Conservation (phyloP, 2,797 vertebrate genomes). For the Onychomys torridus region DNA sequence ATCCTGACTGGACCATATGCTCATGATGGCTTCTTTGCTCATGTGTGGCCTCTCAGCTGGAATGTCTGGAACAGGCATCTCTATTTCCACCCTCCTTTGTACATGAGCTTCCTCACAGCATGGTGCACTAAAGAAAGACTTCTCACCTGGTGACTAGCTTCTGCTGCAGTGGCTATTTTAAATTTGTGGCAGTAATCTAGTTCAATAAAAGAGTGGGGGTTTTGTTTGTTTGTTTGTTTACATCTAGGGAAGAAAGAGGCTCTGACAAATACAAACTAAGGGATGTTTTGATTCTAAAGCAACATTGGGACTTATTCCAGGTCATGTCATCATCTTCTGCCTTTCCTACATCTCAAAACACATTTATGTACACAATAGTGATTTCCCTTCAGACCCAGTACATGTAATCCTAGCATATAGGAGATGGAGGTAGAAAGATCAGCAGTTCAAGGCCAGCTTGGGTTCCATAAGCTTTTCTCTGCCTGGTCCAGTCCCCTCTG, state of each 20-base stretch:
- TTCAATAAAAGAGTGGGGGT: neutral
- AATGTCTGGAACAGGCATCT: neutral
- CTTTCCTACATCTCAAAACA: neutral
- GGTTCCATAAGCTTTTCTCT: neutral
- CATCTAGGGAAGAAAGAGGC: neutral
- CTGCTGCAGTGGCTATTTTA: neutral
- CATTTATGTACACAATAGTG: neutral
- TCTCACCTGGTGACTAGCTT: neutral
- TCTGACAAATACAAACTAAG: neutral
- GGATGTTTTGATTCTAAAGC: neutral
- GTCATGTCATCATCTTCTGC: neutral
- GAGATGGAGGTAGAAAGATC: neutral
- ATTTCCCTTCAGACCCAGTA: neutral
- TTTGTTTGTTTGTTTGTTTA: neutral
- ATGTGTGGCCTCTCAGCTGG: neutral
- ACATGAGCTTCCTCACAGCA: neutral
- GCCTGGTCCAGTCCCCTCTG: too few species aligned
- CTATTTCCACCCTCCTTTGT: neutral
- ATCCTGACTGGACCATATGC: neutral
- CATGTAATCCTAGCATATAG: neutral
- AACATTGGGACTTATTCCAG: neutral
- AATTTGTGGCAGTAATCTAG: neutral
- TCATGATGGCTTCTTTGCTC: neutral
- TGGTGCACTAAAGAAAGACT: neutral
- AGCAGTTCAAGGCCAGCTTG: neutral